Evolutionary conservation across 2,797 vertebrate genomes (phyloP).

Genomic region (Peromyscus aztecus): DNA sequence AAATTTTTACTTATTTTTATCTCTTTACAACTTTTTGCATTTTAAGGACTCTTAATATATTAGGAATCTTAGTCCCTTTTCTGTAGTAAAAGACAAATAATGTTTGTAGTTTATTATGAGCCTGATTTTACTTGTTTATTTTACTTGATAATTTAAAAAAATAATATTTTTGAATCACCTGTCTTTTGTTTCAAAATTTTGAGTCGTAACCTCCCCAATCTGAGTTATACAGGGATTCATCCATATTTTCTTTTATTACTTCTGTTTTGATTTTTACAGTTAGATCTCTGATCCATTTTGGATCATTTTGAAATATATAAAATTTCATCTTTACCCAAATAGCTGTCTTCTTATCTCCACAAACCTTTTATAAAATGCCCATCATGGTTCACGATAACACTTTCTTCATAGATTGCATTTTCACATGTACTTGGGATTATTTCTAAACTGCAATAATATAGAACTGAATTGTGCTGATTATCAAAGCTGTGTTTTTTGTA

Average conservation of each 20-base stretch:
- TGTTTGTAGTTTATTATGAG: too few species aligned
- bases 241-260: background rate
- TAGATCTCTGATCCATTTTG: background rate
- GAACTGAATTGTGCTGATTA: background rate
- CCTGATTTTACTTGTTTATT: background rate
- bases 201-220: background rate
- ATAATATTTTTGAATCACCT: background rate
- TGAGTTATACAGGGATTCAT: background rate
- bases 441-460: background rate
- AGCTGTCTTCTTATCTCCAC: background rate
- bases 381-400: background rate
- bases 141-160: background rate
- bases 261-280: background rate
- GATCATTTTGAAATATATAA: background rate
- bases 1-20: background rate
- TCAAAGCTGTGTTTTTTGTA: background rate
- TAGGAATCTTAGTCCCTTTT: background rate
- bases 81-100: background rate
- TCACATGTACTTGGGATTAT: background rate
- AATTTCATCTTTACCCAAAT: background rate
- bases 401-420: background rate
- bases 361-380: background rate
- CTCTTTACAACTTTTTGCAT: background rate
- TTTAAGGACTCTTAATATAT: conserved; percentile 2
- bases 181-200: background rate